Base-by-base conservation (phyloP, 2,113 vertebrate species). In the Xenotilapia leptura region DNA sequence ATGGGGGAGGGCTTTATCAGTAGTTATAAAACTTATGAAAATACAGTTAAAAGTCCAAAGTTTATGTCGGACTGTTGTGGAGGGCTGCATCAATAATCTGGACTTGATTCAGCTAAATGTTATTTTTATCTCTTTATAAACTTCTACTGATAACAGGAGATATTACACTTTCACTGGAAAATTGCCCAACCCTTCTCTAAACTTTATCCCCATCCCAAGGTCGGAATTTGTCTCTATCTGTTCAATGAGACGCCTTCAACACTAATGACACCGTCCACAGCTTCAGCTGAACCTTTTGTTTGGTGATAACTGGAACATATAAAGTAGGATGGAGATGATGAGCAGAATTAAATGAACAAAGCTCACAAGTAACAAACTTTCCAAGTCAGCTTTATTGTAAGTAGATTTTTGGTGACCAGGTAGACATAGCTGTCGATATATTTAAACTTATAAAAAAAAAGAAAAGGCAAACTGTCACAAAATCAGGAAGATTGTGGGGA, bases 311-410 rank as follows among this genome's bases (percentile, higher is more conserved):
- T 45, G 40, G 21, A 65, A 65, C 60, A 36, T 60, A 31, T 65
- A 49, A 75, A 75, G 42, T 49, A 49, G 42, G 70, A 12, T 77
- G 9, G 15, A 8, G 42, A 77, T 7, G 23, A 49, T 15, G 42
- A 77, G 21, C 42, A 28, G 42, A 31, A 77, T 49, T 47, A 17
- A 75, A 73, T 75, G 42, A 75, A 31, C 0, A 77, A 77, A 77
- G 42, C 15, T 19, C 70, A 49, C 70, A 77, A 77, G 70, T 77
- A 49, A 75, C 23, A 8, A 51, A 33, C 81, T 92, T 56, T 92
- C 85, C 47, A 49, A 89, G 86, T 92, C 85, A 82, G 70, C 65
- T 95, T 95, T 95, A 95, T 94, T 95, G 89, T 84, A 87, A 85
- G 86, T 89, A 80, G 56, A 68, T 84, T 91, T 65, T 88, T 89